phyloP scores from a whole-genome alignment of 2,888 invertebrate species.

The Branchellion lobata region DNA sequence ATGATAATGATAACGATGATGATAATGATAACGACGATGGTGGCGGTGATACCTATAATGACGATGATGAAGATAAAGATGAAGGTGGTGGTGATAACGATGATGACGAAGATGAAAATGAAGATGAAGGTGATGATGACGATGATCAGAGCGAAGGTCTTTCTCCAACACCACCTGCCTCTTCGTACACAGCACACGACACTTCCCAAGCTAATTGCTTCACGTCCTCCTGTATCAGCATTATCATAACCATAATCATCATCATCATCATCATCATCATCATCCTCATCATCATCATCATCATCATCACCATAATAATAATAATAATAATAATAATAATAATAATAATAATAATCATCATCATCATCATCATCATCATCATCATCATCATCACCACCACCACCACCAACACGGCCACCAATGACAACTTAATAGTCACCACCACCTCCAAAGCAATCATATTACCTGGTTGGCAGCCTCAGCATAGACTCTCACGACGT shows the following conservation, averaged over 20 bases:
- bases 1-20: too few relatives aligned
- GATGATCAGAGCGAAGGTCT: conserved; percentile 51
- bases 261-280: background rate
- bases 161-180: conserved; percentile 77
- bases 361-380: conserved; percentile 6
- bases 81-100: too few relatives aligned
- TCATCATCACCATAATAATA: background rate
- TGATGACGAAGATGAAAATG: too few relatives aligned
- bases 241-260: background rate
- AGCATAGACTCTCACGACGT: conserved; percentile 90
- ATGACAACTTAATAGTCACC: background rate
- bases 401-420: background rate
- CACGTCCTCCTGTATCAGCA: conserved; percentile 65
- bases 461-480: conserved; percentile 74
- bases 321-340: too few relatives aligned
- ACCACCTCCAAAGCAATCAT: background rate
- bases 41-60: too few relatives aligned
- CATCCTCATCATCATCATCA: background rate
- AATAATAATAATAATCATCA: too few relatives aligned
- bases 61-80: too few relatives aligned
- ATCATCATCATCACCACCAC: conserved; percentile 20
- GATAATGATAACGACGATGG: too few relatives aligned
- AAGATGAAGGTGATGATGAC: too few relatives aligned
- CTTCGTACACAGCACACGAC: conserved; percentile 72
- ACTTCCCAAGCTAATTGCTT: conserved; percentile 76